phyloP scores from a whole-genome alignment of 2,797 vertebrate genomes.

The Centroberyx gerrardi region DNA sequence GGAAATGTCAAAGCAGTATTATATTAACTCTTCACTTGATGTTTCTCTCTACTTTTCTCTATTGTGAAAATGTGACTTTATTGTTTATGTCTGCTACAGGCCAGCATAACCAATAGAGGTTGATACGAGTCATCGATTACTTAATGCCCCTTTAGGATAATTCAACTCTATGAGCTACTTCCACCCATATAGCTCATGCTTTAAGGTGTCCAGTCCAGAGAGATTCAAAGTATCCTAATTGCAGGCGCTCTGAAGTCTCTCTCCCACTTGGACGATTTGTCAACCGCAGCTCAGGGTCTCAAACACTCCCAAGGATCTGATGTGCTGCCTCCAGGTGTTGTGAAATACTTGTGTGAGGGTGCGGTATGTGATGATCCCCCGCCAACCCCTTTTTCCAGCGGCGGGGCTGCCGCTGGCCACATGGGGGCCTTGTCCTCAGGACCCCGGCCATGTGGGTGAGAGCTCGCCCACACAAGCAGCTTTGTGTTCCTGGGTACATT shows the following conservation, averaged over 20 bases:
- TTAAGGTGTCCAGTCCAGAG: background rate
- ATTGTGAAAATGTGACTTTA: no score
- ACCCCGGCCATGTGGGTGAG: conserved; percentile 18
- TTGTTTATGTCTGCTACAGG: no score
- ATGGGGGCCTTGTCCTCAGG: conserved; percentile 41
- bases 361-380: conserved; percentile 78
- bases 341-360: conserved; percentile 84
- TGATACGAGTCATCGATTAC: no score
- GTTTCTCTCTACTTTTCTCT: no score
- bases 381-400: conserved; percentile 49
- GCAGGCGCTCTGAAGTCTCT: conserved; percentile 26
- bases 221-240: background rate
- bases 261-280: conserved; percentile 37
- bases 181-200: background rate
- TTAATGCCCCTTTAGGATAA: no score
- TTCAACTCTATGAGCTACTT: no score
- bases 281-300: conserved; percentile 33
- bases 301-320: conserved; percentile 59
- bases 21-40: no score
- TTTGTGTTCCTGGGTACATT: conserved; percentile 75
- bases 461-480: conserved; percentile 62
- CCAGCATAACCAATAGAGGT: no score
- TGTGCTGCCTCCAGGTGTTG: conserved; percentile 81
- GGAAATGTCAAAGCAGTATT: no score
- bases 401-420: conserved; percentile 28